Conservation (phyloP, 2,888 invertebrate species). For the Philaethria dido region DNA sequence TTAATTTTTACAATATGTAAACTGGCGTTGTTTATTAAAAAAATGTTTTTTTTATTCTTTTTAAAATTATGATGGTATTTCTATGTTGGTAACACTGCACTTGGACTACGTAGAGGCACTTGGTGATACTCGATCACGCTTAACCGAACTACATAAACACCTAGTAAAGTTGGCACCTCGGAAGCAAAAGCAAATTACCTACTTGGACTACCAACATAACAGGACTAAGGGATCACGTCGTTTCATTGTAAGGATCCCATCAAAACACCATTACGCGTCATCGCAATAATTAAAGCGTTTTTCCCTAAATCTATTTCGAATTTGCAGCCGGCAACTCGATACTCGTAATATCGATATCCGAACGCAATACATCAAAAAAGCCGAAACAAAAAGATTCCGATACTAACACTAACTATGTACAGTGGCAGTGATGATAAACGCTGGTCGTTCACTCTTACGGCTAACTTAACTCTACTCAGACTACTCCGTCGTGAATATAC, state of each 20-base stretch:
- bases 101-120: slow-evolving; percentile 61
- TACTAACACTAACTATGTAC: slow-evolving; percentile 66
- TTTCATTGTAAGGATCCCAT: slow-evolving; percentile 13
- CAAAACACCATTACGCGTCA: slow-evolving; percentile 1
- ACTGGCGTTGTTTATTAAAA: not conserved
- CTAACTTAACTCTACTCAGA: slow-evolving; percentile 63
- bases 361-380: slow-evolving; percentile 60
- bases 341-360: slow-evolving; percentile 33
- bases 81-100: slow-evolving; percentile 37
- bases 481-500: slow-evolving; percentile 58
- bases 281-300: slow-evolving; percentile 3
- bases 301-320: slow-evolving; percentile 1
- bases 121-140: slow-evolving; percentile 52
- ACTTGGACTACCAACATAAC: slow-evolving; percentile 20
- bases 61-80: not conserved
- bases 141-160: slow-evolving; percentile 30
- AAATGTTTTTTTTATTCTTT: not conserved
- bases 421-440: slow-evolving; percentile 78
- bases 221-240: slow-evolving; percentile 7
- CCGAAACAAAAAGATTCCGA: slow-evolving; percentile 47
- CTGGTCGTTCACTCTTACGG: slow-evolving; percentile 66
- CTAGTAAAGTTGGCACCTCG: slow-evolving; percentile 50
- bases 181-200: slow-evolving; percentile 57
- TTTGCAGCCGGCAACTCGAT: slow-evolving; percentile 42
- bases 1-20: not conserved